These are phyloP conservation scores for Drosophila kuntzei DNA, from an alignment of 2,888 invertebrate species.

Conservation along the genomic window DNA sequence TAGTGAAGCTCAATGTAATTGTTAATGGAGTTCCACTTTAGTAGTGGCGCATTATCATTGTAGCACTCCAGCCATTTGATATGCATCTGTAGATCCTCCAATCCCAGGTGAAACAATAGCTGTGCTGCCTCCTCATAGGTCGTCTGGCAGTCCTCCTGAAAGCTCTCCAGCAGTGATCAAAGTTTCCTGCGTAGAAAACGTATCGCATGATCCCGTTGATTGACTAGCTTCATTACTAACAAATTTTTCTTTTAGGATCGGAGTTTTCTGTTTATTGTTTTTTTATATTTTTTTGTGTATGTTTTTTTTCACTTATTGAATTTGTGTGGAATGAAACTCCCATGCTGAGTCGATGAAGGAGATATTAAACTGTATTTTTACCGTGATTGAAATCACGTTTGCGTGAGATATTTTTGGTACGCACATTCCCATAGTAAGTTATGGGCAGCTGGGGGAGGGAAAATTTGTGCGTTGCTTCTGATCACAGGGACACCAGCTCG, in stretches of 20 bases:
- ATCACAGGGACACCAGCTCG: too few relatives aligned
- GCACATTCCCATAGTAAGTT: too few relatives aligned
- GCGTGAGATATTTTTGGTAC: too few relatives aligned
- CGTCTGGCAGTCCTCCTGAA: conserved; percentile 38
- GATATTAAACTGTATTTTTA: not conserved
- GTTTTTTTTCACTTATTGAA: not conserved
- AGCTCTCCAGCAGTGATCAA: conserved; percentile 21
- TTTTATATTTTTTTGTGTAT: not conserved
- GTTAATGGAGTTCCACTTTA: conserved; percentile 30
- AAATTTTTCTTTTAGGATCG: not conserved
- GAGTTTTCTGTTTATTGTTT: not conserved
- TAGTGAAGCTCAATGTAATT: conserved; percentile 40
- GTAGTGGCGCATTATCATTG: conserved; percentile 33
- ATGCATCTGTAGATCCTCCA: conserved; percentile 26
- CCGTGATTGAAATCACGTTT: too few relatives aligned
- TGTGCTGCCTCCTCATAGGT: conserved; percentile 25
- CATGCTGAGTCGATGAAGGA: not conserved
- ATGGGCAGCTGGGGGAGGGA: too few relatives aligned
- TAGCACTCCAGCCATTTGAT: conserved; percentile 42
- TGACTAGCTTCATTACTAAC: conserved; percentile 18
- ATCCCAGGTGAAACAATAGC: conserved; percentile 22
- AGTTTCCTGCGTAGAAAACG: conserved; percentile 25
- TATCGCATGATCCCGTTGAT: conserved; percentile 29
- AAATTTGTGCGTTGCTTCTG: too few relatives aligned
- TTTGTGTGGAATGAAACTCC: not conserved